Evolutionary conservation across 2,888 invertebrate species (phyloP), one percentile per base, ranked within the genome.

Genomic region (Dynastes maya): DNA sequence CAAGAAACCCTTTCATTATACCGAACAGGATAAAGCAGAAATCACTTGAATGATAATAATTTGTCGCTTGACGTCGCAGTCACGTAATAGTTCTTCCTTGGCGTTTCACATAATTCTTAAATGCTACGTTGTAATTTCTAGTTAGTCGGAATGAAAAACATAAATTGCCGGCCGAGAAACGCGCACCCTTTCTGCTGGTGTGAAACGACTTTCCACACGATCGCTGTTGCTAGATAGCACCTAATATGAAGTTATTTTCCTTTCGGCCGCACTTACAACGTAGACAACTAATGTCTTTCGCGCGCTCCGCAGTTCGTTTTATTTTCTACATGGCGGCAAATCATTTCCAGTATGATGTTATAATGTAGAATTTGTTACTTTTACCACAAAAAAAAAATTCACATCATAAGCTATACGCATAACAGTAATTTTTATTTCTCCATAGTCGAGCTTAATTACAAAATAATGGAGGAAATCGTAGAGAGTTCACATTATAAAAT

Each of bases 61-160:
- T 16, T 53, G 6, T 1, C 6, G n/a, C 22, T 6, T 58, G 16
- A 16, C 22, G 9, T 8, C 22, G 22, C 6, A 29, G 37, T 37
- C 8, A 64, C 11, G 11, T 64, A 64, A 64, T 64, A 64, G 16
- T n/a, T 32, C 37, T 37, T 29, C 13, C n/a, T 13, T 32, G 37
- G 4, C 40, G 37, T 64, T 22, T 22, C 22, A 58, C 37, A 40
- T 53, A 32, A 70, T 27, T 70, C 53, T 55, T 70, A 70, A 70
- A 70, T 53, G 49, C n/a, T 53, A 53, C 53, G 32, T n/a, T 29
- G 70, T 70, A 70, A 70, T 70, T 70, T 70, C 53, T 32, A 53
- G 53, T 70, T 70, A 70, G 55, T 53, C 53, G 53, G 29, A 53
- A 70, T 53, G 70, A 70, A 70, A 70, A 70, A 70, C 70, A 53